These are phyloP conservation scores for Paramormyrops kingsleyae DNA, from an alignment of 2,113 vertebrate genomes.

Conservation along the genomic window DNA sequence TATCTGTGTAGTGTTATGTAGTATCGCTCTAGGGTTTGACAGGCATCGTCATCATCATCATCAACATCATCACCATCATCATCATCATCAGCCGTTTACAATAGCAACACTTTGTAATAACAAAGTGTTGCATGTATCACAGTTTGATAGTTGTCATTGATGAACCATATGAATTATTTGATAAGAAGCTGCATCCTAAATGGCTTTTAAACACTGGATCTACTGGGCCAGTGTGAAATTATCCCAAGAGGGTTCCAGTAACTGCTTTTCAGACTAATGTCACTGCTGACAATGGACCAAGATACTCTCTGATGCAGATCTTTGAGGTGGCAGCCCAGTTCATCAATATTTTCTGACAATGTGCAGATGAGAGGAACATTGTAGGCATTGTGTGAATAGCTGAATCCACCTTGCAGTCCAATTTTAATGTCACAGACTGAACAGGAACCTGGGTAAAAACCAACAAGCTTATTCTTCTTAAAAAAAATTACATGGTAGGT, in stretches of 20 bases:
- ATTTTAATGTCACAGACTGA: neutral
- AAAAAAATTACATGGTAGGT: neutral
- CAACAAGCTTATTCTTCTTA: neutral
- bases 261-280: neutral
- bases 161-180: neutral
- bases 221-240: neutral
- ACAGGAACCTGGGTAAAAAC: neutral
- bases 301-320: neutral
- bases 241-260: neutral
- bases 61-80: neutral
- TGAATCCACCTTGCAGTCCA: neutral
- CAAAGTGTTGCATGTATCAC: neutral
- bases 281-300: neutral
- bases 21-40: neutral
- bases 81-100: neutral
- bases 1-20: neutral
- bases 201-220: neutral
- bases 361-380: constrained; percentile 3
- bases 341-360: constrained; percentile 19
- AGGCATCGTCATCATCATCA: neutral
- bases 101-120: neutral
- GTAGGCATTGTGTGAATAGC: neutral
- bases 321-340: neutral
- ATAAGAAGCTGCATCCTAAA: neutral
- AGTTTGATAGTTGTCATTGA: neutral